phyloP scores from a whole-genome alignment of 2,113 vertebrate species.

The Cyprinodon variegatus region DNA sequence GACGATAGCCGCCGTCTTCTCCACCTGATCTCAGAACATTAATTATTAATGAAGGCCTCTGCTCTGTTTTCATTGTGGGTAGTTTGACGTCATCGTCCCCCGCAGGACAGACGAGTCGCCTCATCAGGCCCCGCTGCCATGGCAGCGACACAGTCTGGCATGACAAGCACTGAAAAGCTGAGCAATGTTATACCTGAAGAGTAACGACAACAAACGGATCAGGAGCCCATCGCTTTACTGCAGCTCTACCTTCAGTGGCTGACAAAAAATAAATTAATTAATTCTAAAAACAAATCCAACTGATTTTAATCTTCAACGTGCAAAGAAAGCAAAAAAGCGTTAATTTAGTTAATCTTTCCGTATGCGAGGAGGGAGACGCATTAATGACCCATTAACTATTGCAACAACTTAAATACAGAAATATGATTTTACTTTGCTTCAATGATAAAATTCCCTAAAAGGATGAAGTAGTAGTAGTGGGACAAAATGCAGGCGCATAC shows the following conservation, averaged over 20 bases:
- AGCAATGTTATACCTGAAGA: constrained; percentile 1
- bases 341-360: too few species aligned
- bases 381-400: too few species aligned
- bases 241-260: neutral
- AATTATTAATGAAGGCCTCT: constrained; percentile 70
- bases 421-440: too few species aligned
- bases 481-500: too few species aligned
- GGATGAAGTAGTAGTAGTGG: neutral
- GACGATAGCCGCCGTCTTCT: constrained; percentile 31
- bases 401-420: too few species aligned
- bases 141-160: constrained; percentile 54
- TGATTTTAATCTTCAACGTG: too few species aligned
- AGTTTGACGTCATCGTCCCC: constrained; percentile 55
- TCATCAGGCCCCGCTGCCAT: constrained; percentile 54
- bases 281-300: too few species aligned
- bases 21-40: constrained; percentile 60
- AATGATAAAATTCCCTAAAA: neutral
- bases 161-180: constrained; percentile 17
- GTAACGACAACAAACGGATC: neutral
- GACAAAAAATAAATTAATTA: neutral
- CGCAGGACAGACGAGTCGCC: constrained; percentile 41
- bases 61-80: constrained; percentile 62
- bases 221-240: neutral
- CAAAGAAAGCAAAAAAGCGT: too few species aligned
- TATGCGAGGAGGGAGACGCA: too few species aligned